These are phyloP conservation scores for Ptychobarbus kaznakovi DNA, from an alignment of 2,797 vertebrate species.

Conservation along the genomic window DNA sequence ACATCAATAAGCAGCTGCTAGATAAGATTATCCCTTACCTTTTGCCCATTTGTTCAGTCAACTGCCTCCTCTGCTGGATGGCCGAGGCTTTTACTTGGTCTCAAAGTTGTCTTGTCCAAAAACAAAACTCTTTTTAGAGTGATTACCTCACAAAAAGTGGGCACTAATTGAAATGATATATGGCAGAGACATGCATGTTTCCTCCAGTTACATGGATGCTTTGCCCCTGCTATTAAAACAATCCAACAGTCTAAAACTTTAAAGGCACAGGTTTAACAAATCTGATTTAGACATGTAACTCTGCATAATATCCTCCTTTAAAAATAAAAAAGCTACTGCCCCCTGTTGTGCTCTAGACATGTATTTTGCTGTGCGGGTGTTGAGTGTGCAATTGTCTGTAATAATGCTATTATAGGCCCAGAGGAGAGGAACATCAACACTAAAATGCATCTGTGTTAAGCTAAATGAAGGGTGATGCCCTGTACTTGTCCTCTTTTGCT, in stretches of 20 bases:
- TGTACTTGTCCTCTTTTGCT: slow-evolving; percentile 24
- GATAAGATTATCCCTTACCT: too few relatives aligned
- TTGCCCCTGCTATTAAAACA: neutral
- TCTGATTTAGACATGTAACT: neutral
- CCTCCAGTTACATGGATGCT: neutral
- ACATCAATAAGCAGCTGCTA: neutral
- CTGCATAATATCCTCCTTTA: neutral
- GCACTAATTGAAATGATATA: neutral
- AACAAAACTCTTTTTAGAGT: neutral
- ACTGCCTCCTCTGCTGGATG: too few relatives aligned
- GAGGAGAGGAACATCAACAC: slow-evolving; percentile 21
- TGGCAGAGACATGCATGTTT: neutral
- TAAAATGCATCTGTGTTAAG: slow-evolving; percentile 16
- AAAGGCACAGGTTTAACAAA: neutral
- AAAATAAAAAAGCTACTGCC: neutral
- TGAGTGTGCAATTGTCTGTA: slow-evolving; percentile 30
- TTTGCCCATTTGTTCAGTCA: too few relatives aligned
- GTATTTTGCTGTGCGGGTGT: neutral
- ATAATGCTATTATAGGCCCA: slow-evolving; percentile 32
- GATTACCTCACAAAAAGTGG: neutral
- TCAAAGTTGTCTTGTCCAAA: neutral
- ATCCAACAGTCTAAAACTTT: neutral
- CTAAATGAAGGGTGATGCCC: slow-evolving; percentile 39
- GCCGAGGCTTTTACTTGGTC: neutral
- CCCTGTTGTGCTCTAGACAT: neutral